Percentiles rank a stretch among this genome's conserved stretches.
These are phyloP conservation scores for Drosophila atripex DNA, from an alignment of 2,888 invertebrate species.

Conservation along the genomic window DNA sequence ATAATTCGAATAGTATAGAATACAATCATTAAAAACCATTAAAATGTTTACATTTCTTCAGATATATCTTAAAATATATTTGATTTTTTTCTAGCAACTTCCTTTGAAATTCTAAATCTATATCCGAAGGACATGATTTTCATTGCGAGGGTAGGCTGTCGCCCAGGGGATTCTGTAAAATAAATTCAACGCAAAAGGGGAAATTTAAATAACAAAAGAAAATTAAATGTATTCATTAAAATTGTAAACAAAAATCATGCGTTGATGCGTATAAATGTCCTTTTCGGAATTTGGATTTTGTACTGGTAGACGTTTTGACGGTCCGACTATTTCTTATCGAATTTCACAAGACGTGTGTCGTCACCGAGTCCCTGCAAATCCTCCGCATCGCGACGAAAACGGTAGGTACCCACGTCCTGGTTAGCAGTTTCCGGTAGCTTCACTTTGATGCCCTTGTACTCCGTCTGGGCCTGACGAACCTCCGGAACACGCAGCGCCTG, in stretches of 20 bases:
- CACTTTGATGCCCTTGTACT: slow-evolving; percentile 68
- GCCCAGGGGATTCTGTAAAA: too few species aligned
- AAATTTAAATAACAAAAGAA: background rate
- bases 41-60: too few species aligned
- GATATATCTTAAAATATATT: too few species aligned
- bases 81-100: too few species aligned
- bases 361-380: slow-evolving; percentile 57
- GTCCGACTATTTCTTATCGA: slow-evolving; percentile 47
- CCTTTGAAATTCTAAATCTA: too few species aligned
- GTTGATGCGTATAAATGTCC: background rate
- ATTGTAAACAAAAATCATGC: background rate
- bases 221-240: background rate
- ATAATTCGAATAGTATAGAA: background rate
- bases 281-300: too few species aligned
- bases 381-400: slow-evolving; percentile 58
- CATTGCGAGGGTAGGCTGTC: too few species aligned
- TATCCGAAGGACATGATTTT: too few species aligned
- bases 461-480: slow-evolving; percentile 48
- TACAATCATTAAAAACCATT: too few species aligned
- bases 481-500: slow-evolving; percentile 55
- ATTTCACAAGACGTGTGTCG: slow-evolving; percentile 61
- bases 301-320: background rate
- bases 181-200: background rate
- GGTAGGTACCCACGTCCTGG: slow-evolving; percentile 64
- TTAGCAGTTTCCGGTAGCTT: slow-evolving; percentile 47